Evolutionary conservation across 2,888 invertebrate genomes (phyloP).

Genomic region (Tiphia femorata): DNA sequence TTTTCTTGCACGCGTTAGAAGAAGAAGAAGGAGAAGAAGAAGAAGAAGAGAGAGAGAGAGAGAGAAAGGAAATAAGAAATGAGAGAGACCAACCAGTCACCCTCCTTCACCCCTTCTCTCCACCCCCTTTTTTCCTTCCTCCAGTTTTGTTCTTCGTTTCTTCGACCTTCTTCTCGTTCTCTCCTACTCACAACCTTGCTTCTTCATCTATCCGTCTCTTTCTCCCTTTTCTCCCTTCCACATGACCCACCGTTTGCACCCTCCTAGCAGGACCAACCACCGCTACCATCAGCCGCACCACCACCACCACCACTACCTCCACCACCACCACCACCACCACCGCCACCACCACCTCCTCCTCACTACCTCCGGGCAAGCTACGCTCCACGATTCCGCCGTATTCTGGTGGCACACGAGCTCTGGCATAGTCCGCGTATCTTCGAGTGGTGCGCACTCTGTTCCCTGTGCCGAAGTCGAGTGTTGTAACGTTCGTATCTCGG

Average conservation of each 20-base stretch:
- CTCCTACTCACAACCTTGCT: slow-evolving; percentile 56
- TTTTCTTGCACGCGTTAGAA: too few relatives aligned
- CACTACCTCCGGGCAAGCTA: slow-evolving; percentile 35
- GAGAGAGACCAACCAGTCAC: too few relatives aligned
- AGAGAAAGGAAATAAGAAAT: too few relatives aligned
- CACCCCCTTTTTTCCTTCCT: too few relatives aligned
- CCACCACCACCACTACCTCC: slow-evolving; percentile 11
- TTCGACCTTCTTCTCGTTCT: slow-evolving; percentile 22
- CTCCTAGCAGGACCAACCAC: slow-evolving; percentile 60
- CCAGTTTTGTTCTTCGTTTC: too few relatives aligned
- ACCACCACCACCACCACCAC: slow-evolving; percentile 11
- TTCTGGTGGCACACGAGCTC: slow-evolving; percentile 46
- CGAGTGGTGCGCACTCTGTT: too few relatives aligned
- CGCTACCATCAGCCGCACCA: slow-evolving; percentile 72
- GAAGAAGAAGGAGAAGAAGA: too few relatives aligned
- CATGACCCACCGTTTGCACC: neutral
- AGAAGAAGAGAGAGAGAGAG: too few relatives aligned
- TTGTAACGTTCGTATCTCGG: too few relatives aligned
- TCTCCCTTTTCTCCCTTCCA: too few relatives aligned
- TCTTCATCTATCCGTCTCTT: slow-evolving; percentile 65
- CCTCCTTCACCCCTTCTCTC: too few relatives aligned
- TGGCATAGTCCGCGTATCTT: slow-evolving; percentile 16
- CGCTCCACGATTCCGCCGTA: slow-evolving; percentile 44
- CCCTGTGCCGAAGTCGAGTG: too few relatives aligned
- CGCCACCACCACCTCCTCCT: slow-evolving; percentile 11